A percentile compares a stretch with the other conserved stretches of the same genome.
phyloP scores from a whole-genome alignment of 1,140 invertebrate genomes.

The Macrocentrus cingulum region DNA sequence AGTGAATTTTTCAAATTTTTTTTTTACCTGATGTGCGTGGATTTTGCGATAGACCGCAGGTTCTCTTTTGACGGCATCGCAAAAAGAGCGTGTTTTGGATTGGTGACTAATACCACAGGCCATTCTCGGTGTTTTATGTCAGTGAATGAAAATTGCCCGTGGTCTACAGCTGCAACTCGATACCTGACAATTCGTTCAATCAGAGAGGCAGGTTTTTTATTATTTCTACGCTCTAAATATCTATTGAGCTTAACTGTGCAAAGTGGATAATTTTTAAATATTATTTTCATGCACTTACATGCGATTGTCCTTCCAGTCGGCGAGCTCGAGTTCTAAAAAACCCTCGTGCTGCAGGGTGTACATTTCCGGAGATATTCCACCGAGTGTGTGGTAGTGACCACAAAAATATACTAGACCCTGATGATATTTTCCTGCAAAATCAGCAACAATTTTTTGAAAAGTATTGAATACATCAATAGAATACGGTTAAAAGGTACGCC shows the following conservation, averaged over 20 bases:
- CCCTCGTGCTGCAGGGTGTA: constrained; percentile 82
- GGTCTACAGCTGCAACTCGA: constrained; percentile 81
- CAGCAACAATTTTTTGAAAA: no score
- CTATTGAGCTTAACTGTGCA: no score
- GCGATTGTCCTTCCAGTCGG: constrained; percentile 92
- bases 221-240: no score
- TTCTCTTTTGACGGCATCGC: constrained; percentile 75
- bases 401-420: constrained; percentile 79
- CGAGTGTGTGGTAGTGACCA: constrained; percentile 87
- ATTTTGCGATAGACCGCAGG: constrained; percentile 66
- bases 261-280: not conserved
- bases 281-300: constrained; percentile 63
- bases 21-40: constrained; percentile 75
- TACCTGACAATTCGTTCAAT: constrained; percentile 60
- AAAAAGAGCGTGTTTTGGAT: constrained; percentile 83
- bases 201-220: no score
- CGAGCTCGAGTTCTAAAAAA: constrained; percentile 87
- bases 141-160: constrained; percentile 86
- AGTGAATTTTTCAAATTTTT: no score
- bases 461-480: no score
- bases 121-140: constrained; percentile 77
- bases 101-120: constrained; percentile 84
- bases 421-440: constrained; percentile 52
- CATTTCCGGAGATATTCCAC: constrained; percentile 79
- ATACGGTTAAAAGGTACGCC: no score